phyloP scores from a whole-genome alignment of 1,140 invertebrate genomes.

The Probaryconus sp. region DNA sequence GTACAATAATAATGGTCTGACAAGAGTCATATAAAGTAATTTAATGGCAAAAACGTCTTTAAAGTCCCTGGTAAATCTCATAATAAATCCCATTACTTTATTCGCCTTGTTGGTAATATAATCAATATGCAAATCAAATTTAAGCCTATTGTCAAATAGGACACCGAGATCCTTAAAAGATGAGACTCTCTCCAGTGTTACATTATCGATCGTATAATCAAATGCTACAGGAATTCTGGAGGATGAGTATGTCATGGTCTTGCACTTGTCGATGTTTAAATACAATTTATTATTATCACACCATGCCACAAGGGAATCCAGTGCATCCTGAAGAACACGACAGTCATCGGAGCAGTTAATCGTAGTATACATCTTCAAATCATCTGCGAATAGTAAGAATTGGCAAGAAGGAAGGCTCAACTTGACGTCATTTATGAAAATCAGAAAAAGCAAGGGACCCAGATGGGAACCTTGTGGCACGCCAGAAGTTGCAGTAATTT shows the following conservation, averaged over 20 bases:
- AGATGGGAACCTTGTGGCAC: not conserved
- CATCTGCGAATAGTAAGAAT: conserved; percentile 5
- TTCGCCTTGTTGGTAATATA: not conserved
- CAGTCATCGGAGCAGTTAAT: not conserved
- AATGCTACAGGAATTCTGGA: not conserved
- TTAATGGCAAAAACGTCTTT: too few species aligned
- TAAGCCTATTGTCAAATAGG: not conserved
- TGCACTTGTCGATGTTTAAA: not conserved
- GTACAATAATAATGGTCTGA: too few species aligned
- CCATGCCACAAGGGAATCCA: too few species aligned
- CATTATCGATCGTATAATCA: not conserved
- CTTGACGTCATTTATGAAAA: not conserved
- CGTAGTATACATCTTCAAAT: not conserved
- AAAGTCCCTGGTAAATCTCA: too few species aligned
- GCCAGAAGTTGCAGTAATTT: conserved; percentile 1
- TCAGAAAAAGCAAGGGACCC: not conserved
- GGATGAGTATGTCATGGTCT: conserved; percentile 8
- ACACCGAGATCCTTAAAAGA: conserved; percentile 13
- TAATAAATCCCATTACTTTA: conserved; percentile 1
- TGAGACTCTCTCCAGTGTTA: not conserved
- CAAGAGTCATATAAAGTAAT: too few species aligned
- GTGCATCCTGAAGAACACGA: too few species aligned
- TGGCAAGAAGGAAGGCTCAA: not conserved
- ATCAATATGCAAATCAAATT: conserved; percentile 4
- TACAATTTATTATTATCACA: too few species aligned